Evolutionary conservation across 2,113 vertebrate genomes (phyloP).

Genomic region (Dasypus novemcinctus): DNA sequence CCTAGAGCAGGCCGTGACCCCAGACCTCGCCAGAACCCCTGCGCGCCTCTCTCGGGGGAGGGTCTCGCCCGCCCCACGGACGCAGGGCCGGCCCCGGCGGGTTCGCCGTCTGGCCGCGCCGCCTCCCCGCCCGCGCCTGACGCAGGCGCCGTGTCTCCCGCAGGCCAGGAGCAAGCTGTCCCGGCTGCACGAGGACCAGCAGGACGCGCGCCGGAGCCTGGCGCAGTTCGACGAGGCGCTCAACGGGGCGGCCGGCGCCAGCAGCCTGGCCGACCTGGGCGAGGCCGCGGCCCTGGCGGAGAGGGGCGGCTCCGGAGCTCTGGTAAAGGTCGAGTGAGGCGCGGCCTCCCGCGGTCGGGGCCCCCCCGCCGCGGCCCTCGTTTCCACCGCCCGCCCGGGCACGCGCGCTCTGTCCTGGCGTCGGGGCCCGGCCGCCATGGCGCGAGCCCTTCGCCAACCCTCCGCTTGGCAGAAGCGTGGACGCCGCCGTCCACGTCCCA

Average conservation of each 20-base stretch:
- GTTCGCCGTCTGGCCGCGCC: not conserved
- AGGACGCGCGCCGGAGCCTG: constrained; percentile 90
- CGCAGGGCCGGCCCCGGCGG: not conserved
- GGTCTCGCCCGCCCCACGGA: no score
- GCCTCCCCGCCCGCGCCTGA: accelerated
- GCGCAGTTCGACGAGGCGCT: constrained; percentile 91
- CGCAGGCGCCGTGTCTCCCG: not conserved
- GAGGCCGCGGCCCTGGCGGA: constrained; percentile 90
- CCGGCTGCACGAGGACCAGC: constrained; percentile 93
- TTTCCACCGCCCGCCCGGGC: no score
- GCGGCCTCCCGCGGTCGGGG: not conserved
- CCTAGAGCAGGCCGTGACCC: no score
- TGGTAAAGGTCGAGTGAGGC: constrained; percentile 82
- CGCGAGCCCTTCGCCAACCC: no score
- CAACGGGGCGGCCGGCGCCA: constrained; percentile 90
- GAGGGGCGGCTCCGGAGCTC: constrained; percentile 86
- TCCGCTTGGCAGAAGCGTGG: no score
- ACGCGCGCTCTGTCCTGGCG: no score
- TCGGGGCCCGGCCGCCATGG: no score
- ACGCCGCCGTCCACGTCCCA: no score
- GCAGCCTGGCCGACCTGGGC: constrained; percentile 92
- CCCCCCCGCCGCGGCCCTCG: not conserved
- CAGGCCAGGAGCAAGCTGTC: constrained; percentile 95
- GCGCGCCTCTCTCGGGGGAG: not conserved
- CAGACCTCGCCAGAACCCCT: not conserved